Evolutionary conservation across 2,888 invertebrate species (phyloP).

Genomic region (Drosophila mettleri): DNA sequence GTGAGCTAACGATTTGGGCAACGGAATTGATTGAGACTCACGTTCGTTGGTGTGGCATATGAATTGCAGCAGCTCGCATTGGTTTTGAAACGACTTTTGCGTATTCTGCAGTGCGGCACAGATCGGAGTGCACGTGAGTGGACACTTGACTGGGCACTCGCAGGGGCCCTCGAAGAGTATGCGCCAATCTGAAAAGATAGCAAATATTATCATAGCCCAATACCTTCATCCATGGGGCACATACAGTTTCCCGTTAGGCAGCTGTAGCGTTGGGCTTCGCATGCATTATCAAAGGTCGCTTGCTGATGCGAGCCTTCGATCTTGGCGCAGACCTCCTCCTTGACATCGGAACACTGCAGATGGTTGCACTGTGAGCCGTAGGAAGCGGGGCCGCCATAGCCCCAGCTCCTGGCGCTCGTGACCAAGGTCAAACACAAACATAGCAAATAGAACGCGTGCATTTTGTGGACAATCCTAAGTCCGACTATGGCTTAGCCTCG

Average conservation of each 20-base stretch:
- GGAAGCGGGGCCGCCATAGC: conserved; percentile 8
- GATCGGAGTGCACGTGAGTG: conserved; percentile 13
- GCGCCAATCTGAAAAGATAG: conserved; percentile 23
- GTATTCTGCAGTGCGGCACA: conserved; percentile 13
- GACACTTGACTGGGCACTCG: conserved; percentile 38
- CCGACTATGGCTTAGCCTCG: conserved; percentile 28
- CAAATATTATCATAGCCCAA: not conserved
- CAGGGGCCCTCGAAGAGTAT: conserved; percentile 36
- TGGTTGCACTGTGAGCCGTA: conserved; percentile 18
- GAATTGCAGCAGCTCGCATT: conserved; percentile 30
- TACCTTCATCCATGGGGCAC: not conserved
- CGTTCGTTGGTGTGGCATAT: conserved; percentile 29
- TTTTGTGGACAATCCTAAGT: conserved; percentile 17
- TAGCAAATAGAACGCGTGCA: conserved; percentile 27
- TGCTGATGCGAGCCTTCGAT: not conserved
- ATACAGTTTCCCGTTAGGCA: conserved; percentile 34
- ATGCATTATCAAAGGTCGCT: conserved; percentile 37
- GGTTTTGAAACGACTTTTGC: conserved; percentile 24
- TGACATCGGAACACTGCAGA: conserved; percentile 7
- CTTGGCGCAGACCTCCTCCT: conserved; percentile 34
- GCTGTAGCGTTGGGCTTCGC: conserved; percentile 41
- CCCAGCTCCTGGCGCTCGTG: conserved; percentile 14
- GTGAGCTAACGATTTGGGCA: not conserved
- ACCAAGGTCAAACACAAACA: conserved; percentile 16
- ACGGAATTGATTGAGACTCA: conserved; percentile 12